phyloP scores from a whole-genome alignment of 2,797 vertebrate genomes.

The Neosilurus mollespiculum region DNA sequence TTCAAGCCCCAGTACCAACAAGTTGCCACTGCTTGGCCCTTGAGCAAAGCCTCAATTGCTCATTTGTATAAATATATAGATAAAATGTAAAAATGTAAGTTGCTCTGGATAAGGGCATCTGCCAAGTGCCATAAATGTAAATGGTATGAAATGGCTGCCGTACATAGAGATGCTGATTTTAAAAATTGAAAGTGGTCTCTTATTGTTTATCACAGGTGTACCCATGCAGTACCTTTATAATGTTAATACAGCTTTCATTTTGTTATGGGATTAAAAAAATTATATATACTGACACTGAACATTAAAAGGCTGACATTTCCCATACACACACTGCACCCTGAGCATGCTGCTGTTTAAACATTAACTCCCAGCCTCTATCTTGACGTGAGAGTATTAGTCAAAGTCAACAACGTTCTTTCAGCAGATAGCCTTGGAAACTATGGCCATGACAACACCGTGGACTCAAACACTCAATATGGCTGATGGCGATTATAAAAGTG shows the following conservation, averaged over 20 bases:
- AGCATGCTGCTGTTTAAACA: slow-evolving; percentile 49
- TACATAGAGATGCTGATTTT: no score
- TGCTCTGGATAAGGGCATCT: no score
- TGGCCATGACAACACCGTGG: slow-evolving; percentile 29
- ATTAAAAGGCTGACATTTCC: background rate
- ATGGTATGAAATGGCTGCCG: no score
- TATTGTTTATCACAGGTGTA: no score
- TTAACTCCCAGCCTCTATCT: slow-evolving; percentile 47
- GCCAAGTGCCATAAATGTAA: no score
- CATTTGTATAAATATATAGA: no score
- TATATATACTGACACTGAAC: background rate
- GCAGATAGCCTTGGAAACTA: slow-evolving; percentile 41
- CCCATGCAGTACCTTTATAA: no score
- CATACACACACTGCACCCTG: slow-evolving; percentile 3
- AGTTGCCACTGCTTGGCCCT: no score
- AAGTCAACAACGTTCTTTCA: slow-evolving; percentile 43
- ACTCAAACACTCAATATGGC: slow-evolving; percentile 11
- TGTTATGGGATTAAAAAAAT: background rate
- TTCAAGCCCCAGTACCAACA: no score
- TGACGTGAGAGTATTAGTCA: slow-evolving; percentile 38
- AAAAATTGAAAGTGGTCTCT: no score
- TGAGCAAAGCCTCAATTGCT: no score
- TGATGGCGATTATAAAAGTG: background rate
- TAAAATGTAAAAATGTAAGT: no score
- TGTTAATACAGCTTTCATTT: background rate